These are phyloP conservation scores for Connochaetes taurinus DNA, from an alignment of 2,113 vertebrate species.

Conservation along the genomic window DNA sequence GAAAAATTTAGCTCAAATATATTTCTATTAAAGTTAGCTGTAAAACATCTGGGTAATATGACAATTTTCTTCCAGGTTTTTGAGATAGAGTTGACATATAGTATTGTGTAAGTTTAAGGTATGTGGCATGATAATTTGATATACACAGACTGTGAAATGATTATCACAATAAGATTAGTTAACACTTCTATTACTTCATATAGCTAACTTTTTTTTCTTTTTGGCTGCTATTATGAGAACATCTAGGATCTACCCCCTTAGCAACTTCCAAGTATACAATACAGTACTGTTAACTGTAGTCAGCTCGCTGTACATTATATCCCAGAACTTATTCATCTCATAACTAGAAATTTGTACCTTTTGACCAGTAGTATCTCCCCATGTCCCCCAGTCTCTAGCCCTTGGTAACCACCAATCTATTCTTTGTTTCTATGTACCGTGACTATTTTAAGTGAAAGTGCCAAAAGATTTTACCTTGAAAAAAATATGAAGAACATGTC, in stretches of 20 bases:
- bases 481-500: background rate
- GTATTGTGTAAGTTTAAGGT: background rate
- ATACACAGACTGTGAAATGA: background rate
- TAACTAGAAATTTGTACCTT: background rate
- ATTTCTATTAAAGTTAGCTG: slow-evolving; percentile 3
- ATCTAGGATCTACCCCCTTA: background rate
- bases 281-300: background rate
- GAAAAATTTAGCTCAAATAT: slow-evolving; percentile 1
- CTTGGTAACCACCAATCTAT: background rate
- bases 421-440: background rate
- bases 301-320: no score
- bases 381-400: background rate
- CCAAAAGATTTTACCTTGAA: background rate
- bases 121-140: background rate
- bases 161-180: background rate
- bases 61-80: background rate
- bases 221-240: background rate
- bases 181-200: background rate
- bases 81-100: background rate
- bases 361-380: background rate
- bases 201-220: background rate
- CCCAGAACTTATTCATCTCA: background rate
- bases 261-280: background rate
- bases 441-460: background rate
- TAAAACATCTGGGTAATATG: background rate